These are phyloP conservation scores for Oasisia sp. DNA, from an alignment of 2,888 invertebrate species.

Conservation along the genomic window DNA sequence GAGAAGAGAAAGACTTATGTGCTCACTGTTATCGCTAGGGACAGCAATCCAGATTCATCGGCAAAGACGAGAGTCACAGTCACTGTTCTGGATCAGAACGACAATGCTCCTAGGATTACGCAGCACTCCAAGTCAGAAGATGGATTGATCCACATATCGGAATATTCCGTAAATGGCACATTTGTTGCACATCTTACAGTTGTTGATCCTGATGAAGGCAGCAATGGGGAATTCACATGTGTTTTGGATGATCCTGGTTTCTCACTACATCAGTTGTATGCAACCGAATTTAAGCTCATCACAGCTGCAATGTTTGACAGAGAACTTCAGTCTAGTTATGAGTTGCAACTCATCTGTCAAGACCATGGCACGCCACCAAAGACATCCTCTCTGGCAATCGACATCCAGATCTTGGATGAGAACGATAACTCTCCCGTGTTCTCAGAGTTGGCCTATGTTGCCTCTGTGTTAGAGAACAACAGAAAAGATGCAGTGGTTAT, in stretches of 20 bases:
- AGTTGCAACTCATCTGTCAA: conserved; percentile 35
- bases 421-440: conserved; percentile 41
- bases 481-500: conserved; percentile 29
- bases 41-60: conserved; percentile 26
- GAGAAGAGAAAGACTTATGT: conserved; percentile 17
- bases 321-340: conserved; percentile 32
- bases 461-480: conserved; percentile 37
- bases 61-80: conserved; percentile 18
- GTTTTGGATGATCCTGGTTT: neutral
- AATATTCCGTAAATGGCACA: conserved; percentile 22
- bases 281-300: conserved; percentile 34
- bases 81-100: conserved; percentile 26
- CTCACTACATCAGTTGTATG: conserved; percentile 22
- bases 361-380: conserved; percentile 36
- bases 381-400: conserved; percentile 27
- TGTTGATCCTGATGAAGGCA: conserved; percentile 25
- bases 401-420: conserved; percentile 36
- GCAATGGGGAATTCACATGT: conserved; percentile 27
- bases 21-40: conserved; percentile 22
- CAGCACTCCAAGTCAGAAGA: neutral
- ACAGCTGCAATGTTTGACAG: conserved; percentile 36
- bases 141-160: conserved; percentile 14
- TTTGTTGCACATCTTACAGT: conserved; percentile 28
- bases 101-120: conserved; percentile 26
- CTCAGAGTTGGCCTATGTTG: conserved; percentile 32